Evolutionary conservation across 2,113 vertebrate species (phyloP).

Genomic region (Tupaia tana): DNA sequence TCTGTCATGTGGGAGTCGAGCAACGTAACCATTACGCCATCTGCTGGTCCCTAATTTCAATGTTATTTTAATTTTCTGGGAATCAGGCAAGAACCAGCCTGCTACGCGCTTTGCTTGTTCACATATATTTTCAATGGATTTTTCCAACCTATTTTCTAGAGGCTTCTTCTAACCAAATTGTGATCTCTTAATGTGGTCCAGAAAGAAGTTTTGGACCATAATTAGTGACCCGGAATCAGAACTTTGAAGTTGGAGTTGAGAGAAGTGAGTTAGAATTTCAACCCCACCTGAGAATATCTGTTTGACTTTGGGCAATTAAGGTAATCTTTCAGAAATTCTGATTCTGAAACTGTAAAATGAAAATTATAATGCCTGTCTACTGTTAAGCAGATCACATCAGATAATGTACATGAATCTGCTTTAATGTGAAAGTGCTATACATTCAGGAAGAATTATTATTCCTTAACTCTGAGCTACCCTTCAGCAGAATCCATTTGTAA

Average conservation of each 20-base stretch:
- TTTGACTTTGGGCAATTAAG: constrained; percentile 49
- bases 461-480: constrained; percentile 55
- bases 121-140: background rate
- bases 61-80: background rate
- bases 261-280: background rate
- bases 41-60: background rate
- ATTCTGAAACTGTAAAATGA: constrained; percentile 55
- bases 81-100: background rate
- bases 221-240: background rate
- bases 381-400: constrained; percentile 28
- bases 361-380: constrained; percentile 31
- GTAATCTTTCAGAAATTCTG: constrained; percentile 62
- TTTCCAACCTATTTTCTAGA: background rate
- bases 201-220: background rate
- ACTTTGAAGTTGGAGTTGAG: background rate
- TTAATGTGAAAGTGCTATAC: constrained; percentile 9
- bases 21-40: too few relatives aligned
- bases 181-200: rapidly evolving
- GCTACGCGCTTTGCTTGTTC: background rate
- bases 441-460: constrained; percentile 36
- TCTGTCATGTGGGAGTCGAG: too few relatives aligned
- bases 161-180: background rate
- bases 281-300: background rate
- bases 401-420: background rate
- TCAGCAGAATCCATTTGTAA: constrained; percentile 30